A percentile compares a stretch with the other conserved stretches of the same genome.
Evolutionary conservation across 2,797 vertebrate species (phyloP).

Genomic region (Hirundo rustica): DNA sequence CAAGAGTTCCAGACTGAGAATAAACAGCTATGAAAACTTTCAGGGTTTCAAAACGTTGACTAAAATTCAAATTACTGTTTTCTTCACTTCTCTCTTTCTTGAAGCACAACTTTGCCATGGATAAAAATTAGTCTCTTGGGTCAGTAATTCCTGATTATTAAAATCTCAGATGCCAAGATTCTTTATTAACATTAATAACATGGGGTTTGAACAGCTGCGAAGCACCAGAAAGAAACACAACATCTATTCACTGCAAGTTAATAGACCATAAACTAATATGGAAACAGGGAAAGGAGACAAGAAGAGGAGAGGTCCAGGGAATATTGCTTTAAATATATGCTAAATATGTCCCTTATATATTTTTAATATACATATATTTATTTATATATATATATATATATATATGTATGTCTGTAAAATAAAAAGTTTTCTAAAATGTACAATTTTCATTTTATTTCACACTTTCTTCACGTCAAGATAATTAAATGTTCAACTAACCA

Average conservation of each 20-base stretch:
- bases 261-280: not conserved
- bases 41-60: not conserved
- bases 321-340: not conserved
- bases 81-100: not conserved
- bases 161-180: not conserved
- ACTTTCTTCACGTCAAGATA: not conserved
- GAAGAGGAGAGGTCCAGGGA: not conserved
- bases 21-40: not conserved
- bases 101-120: not conserved
- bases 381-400: too few species aligned
- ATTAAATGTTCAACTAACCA: not conserved
- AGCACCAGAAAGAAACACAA: not conserved
- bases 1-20: not conserved
- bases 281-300: not conserved
- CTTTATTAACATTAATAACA: slow-evolving; percentile 15
- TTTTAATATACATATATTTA: too few species aligned
- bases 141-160: not conserved
- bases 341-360: too few species aligned
- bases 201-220: not conserved
- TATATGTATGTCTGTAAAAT: fast-evolving
- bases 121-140: not conserved
- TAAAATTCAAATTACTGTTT: not conserved
- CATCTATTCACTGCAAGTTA: not conserved
- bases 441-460: not conserved
- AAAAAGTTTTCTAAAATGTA: not conserved